A percentile compares a stretch with the other conserved stretches of the same genome.
Conservation (phyloP, 2,113 vertebrate species). For the Percina caprodes region DNA sequence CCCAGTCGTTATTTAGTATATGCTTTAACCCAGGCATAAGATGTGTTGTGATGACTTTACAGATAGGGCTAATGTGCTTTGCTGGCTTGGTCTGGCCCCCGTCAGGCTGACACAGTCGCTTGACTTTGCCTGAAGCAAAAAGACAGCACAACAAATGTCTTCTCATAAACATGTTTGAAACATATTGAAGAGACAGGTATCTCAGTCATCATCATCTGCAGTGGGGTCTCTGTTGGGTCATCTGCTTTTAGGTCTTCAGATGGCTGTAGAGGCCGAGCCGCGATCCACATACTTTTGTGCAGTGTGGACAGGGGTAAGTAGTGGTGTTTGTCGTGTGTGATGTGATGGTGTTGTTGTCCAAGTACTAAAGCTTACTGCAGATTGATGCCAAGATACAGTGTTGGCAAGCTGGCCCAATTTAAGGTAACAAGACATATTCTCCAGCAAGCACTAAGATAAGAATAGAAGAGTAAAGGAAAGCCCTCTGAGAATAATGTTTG, state of each 20-base stretch:
- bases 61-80: constrained; percentile 14
- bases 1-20: neutral
- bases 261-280: too few species aligned
- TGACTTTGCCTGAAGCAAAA: constrained; percentile 11
- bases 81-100: neutral
- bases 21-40: neutral
- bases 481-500: neutral
- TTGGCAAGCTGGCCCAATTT: neutral
- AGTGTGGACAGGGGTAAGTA: neutral
- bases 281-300: too few species aligned
- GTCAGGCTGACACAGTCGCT: constrained; percentile 2
- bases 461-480: neutral
- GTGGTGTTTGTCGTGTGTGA: neutral
- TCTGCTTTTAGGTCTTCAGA: too few species aligned
- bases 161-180: constrained; percentile 15
- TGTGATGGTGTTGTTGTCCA: too few species aligned
- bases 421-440: neutral
- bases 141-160: constrained; percentile 14
- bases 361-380: too few species aligned
- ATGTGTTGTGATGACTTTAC: constrained; percentile 64
- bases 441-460: neutral
- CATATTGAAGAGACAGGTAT: constrained; percentile 6
- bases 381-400: neutral
- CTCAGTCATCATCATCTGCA: neutral
- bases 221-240: too few species aligned